Percentiles rank a stretch among this genome's conserved stretches.
phyloP scores from a whole-genome alignment of 2,888 invertebrate genomes.

The Macrophya alboannulata region DNA sequence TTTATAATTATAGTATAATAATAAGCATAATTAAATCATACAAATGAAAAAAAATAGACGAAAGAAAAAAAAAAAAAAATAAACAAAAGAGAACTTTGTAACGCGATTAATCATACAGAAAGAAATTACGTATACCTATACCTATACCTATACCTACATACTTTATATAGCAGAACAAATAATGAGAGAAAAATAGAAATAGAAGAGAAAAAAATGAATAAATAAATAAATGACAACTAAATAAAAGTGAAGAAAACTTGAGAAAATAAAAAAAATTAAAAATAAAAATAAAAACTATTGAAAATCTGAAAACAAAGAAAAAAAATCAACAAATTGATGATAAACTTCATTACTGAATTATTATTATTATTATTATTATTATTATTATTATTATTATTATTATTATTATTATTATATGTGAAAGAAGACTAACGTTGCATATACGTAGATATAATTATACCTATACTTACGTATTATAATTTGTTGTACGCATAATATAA shows the following conservation, averaged over 20 bases:
- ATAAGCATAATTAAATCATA: conserved; percentile 13
- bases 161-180: neutral
- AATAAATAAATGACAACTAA: neutral
- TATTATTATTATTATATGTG: too few relatives aligned
- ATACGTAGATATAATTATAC: too few relatives aligned
- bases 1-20: conserved; percentile 19
- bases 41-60: neutral
- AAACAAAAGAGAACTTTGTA: neutral
- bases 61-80: too few relatives aligned
- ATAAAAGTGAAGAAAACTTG: neutral
- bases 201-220: neutral
- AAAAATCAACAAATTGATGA: neutral
- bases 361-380: neutral
- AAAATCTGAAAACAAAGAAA: too few relatives aligned
- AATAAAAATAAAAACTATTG: neutral
- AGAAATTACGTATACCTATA: neutral
- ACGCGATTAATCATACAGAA: conserved; percentile 15
- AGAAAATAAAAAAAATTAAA: too few relatives aligned
- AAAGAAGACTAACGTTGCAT: too few relatives aligned
- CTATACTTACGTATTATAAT: too few relatives aligned
- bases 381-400: neutral
- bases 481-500: neutral
- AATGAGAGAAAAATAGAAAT: neutral
- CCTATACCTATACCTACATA: neutral
- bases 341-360: neutral